Base-by-base conservation (phyloP, 2,797 vertebrate species). In the Smutsia gigantea region DNA sequence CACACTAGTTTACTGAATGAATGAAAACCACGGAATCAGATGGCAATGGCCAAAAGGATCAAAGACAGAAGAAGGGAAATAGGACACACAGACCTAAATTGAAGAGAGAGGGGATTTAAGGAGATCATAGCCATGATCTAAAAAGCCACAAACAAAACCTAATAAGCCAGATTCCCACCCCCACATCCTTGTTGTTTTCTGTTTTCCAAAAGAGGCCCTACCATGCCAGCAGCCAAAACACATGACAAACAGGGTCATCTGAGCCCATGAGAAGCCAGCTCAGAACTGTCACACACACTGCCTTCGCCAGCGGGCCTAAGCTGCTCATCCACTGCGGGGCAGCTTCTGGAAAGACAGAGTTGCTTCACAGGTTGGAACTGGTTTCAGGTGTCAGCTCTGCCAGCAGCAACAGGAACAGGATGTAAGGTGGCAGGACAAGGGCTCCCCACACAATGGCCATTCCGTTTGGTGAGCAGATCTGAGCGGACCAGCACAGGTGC, bases 331-430 rank as follows among this genome's bases (percentile, higher is more conserved):
- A 12, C 18, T 7, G 34, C 1, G 3, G 42, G 51, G 61, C 31
- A 46, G 42, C 74, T 90, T 87, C 69, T 37, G 83, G 78, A 46
- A 78, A 78, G 64, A 12, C 39, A 68, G 75, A 34, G 63, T 18
- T 18, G 29, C 66, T 61, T 77, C 82, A 29, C 39, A 75, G 61
- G 71, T 25, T 15, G 42, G 37, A 31, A 4, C 74, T 55, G 49
- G 96, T 86, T 83, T 89, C 92, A 3, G 68, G 39, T 72, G 74
- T 82, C 88, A 81, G 87, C 89, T 77, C 37, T 64, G 92, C 75
- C 74, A 79, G 88, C 39, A 81, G 71, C 49, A 78, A 78, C 29
- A 95, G 86, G 86, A 91, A 83, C 39, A 77, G 46, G 68, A 25
- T 18, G 78, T 59, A 42, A 46, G 18, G 74, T 7, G 0, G 31